A percentile compares a stretch with the other conserved stretches of the same genome.
phyloP scores from a whole-genome alignment of 2,888 invertebrate genomes.

The Lysandra bellargus region DNA sequence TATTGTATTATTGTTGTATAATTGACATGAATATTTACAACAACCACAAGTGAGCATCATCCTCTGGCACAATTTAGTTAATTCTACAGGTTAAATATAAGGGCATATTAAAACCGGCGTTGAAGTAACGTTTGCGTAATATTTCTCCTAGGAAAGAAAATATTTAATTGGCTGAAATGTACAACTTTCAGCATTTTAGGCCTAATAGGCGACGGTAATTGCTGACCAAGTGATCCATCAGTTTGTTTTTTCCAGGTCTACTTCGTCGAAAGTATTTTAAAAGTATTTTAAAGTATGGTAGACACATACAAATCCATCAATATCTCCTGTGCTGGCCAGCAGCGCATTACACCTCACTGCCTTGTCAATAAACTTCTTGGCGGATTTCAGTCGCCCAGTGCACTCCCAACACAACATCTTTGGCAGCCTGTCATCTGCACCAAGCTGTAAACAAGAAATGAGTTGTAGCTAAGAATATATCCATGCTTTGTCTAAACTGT shows the following conservation, averaged over 20 bases:
- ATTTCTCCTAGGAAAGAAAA: too few relatives aligned
- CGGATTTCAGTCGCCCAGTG: slow-evolving; percentile 47
- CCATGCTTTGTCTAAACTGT: too few relatives aligned
- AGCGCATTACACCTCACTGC: slow-evolving; percentile 50
- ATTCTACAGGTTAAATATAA: too few relatives aligned
- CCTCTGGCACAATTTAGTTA: too few relatives aligned
- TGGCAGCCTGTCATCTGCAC: slow-evolving; percentile 54
- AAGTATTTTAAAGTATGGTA: neutral
- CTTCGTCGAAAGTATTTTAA: neutral
- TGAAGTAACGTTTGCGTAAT: too few relatives aligned
- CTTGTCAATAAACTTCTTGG: slow-evolving; percentile 48
- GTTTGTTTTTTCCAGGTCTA: too few relatives aligned
- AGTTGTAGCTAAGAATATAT: neutral
- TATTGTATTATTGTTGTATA: neutral
- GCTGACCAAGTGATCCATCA: too few relatives aligned
- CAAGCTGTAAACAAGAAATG: slow-evolving; percentile 45
- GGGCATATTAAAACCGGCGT: too few relatives aligned
- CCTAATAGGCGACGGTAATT: too few relatives aligned
- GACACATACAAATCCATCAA: slow-evolving; percentile 53
- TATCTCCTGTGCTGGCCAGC: slow-evolving; percentile 47
- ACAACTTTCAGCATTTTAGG: too few relatives aligned
- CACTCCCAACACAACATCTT: slow-evolving; percentile 67
- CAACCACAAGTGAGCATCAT: too few relatives aligned
- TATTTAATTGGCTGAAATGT: too few relatives aligned
- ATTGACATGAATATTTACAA: neutral